phyloP scores from a whole-genome alignment of 1,140 invertebrate species.

The Bombus picipes region DNA sequence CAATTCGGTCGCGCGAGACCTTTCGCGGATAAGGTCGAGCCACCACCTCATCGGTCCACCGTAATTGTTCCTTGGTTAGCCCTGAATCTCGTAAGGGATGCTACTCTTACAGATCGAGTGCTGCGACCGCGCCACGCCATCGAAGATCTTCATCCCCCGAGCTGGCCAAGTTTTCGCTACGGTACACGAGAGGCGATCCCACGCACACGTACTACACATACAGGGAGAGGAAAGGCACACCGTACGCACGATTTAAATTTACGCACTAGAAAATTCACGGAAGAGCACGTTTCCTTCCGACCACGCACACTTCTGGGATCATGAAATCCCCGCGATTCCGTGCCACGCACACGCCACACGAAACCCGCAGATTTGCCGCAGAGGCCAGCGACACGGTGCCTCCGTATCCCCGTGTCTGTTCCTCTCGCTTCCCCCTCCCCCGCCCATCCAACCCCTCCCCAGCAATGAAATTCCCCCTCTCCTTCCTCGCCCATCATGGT shows the following conservation, averaged over 20 bases:
- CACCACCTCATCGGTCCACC: conserved; percentile 16
- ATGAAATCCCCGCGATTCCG: neutral
- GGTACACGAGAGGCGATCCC: neutral
- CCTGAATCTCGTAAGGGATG: neutral
- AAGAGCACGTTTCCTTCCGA: neutral
- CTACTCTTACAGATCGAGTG: neutral
- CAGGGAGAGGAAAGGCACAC: neutral
- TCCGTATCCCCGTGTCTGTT: conserved; percentile 63
- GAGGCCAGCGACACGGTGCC: conserved; percentile 70
- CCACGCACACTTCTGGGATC: neutral
- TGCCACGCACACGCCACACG: conserved; percentile 32
- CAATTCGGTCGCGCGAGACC: conserved; percentile 49
- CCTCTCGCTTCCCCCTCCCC: conserved; percentile 53
- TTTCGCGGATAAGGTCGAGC: conserved; percentile 24
- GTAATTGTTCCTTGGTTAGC: neutral
- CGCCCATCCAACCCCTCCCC: conserved; percentile 20
- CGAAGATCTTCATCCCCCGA: conserved; percentile 48
- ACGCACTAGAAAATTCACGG: too few relatives aligned
- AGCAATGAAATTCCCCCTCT: neutral
- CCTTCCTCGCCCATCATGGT: neutral
- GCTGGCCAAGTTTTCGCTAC: neutral
- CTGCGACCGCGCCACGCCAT: conserved; percentile 44
- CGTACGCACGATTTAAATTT: neutral
- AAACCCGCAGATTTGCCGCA: conserved; percentile 75
- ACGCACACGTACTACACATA: neutral